Percentiles rank a stretch among this genome's conserved stretches.
Conservation (phyloP, 2,113 vertebrate species). For the Pelecanus crispus region DNA sequence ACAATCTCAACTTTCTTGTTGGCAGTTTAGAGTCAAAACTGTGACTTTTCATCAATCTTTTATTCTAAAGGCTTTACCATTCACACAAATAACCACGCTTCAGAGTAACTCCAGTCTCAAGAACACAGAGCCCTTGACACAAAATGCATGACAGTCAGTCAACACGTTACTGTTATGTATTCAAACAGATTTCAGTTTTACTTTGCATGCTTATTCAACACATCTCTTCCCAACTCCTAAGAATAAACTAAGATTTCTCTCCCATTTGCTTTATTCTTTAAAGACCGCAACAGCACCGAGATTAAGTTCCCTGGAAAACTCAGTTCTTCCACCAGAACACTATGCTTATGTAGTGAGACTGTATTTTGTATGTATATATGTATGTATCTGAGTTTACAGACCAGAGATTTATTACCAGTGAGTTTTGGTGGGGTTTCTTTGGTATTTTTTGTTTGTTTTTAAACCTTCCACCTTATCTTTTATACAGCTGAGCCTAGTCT, state of each 20-base stretch:
- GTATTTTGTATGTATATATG: no score
- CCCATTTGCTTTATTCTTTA: background rate
- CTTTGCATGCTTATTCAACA: background rate
- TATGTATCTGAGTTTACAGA: background rate
- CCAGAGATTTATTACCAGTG: background rate
- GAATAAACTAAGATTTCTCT: background rate
- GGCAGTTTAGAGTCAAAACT: background rate
- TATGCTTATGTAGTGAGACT: rapidly evolving
- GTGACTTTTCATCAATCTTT: background rate
- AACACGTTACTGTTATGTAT: rapidly evolving
- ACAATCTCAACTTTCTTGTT: background rate
- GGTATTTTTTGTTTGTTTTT: no score
- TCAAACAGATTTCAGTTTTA: background rate
- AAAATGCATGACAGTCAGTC: background rate
- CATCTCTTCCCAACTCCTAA: background rate
- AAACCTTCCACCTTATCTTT: background rate
- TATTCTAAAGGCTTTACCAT: background rate
- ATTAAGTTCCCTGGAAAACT: background rate
- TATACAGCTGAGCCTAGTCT: background rate
- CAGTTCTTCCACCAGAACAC: background rate
- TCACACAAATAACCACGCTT: background rate
- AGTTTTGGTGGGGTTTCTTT: background rate
- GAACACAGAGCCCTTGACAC: background rate
- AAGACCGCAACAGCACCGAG: background rate
- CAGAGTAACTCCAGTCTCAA: background rate